Evolutionary conservation across 2,888 invertebrate genomes (phyloP).

Genomic region (Euclidia mi): DNA sequence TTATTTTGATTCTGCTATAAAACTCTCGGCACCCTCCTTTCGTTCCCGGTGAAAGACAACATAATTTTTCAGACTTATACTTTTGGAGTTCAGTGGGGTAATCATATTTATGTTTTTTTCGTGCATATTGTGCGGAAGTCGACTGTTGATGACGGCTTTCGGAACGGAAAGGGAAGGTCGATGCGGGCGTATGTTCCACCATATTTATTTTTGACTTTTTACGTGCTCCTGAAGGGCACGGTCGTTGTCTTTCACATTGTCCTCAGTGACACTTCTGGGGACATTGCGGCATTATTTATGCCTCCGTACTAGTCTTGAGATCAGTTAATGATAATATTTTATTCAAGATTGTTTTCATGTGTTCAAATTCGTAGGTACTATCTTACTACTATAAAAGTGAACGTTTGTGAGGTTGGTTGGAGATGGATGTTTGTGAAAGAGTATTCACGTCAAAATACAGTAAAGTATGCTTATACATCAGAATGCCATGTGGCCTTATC

Average conservation of each 20-base stretch:
- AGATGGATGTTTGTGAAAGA: no score
- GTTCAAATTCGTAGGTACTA: neutral
- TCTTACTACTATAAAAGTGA: no score
- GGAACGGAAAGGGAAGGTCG: constrained; percentile 8
- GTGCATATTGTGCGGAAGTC: constrained; percentile 25
- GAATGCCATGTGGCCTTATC: no score
- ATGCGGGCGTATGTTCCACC: neutral
- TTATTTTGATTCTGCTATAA: neutral
- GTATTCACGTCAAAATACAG: no score
- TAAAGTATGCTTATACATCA: no score
- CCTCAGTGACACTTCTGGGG: no score
- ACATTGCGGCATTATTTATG: no score
- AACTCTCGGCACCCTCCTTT: constrained; percentile 7
- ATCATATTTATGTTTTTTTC: constrained; percentile 29
- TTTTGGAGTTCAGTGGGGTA: constrained; percentile 22
- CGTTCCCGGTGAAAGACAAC: constrained; percentile 14
- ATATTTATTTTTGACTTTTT: neutral
- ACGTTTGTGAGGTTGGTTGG: no score
- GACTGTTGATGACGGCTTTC: constrained; percentile 15
- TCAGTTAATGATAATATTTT: no score
- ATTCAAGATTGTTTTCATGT: no score
- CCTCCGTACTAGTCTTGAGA: no score
- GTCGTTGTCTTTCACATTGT: no score
- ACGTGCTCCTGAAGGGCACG: neutral
- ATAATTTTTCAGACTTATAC: constrained; percentile 26